phyloP scores from a whole-genome alignment of 2,797 vertebrate species.

The Aldrovandia affinis region DNA sequence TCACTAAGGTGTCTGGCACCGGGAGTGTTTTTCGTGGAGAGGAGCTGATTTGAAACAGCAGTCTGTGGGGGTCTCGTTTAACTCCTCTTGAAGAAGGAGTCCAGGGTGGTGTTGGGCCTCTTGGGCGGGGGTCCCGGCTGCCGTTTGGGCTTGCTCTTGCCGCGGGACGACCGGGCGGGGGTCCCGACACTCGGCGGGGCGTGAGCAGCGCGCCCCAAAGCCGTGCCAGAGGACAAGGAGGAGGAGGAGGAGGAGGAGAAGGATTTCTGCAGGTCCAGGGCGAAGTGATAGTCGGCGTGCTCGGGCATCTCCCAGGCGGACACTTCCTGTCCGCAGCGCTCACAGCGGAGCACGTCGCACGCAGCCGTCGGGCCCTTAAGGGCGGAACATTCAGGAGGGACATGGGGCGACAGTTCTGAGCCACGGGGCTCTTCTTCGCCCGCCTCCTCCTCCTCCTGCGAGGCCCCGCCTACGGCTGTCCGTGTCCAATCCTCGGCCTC shows the following conservation, averaged over 20 bases:
- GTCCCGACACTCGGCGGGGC: slow-evolving; percentile 53
- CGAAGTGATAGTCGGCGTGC: slow-evolving; percentile 93
- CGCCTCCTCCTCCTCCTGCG: slow-evolving; percentile 24
- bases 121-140: slow-evolving; percentile 75
- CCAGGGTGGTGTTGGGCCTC: slow-evolving; percentile 77
- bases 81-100: slow-evolving; percentile 86
- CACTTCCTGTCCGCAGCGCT: slow-evolving; percentile 82
- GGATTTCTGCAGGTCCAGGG: slow-evolving; percentile 87
- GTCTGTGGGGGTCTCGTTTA: too few species aligned
- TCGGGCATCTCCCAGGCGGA: slow-evolving; percentile 90
- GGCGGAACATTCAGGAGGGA: slow-evolving; percentile 2
- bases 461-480: slow-evolving; percentile 12
- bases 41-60: not conserved
- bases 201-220: slow-evolving; percentile 31
- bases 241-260: slow-evolving; percentile 61
- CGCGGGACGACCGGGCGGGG: slow-evolving; percentile 36
- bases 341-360: slow-evolving; percentile 77
- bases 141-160: slow-evolving; percentile 77
- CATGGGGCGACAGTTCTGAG: not conserved
- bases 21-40: not conserved
- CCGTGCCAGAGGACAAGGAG: not conserved
- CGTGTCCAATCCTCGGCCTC: not conserved
- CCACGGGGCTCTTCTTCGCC: not conserved
- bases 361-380: slow-evolving; percentile 43
- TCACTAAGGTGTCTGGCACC: not conserved